phyloP scores from a whole-genome alignment of 2,797 vertebrate species.

The Premnoplex brunnescens region DNA sequence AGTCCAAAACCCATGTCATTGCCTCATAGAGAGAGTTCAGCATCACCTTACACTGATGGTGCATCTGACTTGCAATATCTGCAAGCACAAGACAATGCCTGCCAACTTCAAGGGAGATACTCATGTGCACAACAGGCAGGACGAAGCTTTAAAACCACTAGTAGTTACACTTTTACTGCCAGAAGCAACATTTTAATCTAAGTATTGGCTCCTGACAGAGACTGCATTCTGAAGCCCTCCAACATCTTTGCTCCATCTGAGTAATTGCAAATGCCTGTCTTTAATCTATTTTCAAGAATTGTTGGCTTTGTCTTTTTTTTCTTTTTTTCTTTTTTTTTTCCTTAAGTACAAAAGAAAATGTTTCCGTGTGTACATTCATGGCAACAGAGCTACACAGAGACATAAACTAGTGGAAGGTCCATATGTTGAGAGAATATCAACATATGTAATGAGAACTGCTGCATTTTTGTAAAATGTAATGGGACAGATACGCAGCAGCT shows the following conservation, averaged over 20 bases:
- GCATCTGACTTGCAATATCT: neutral
- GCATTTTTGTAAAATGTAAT: constrained; percentile 36
- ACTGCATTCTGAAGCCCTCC: neutral
- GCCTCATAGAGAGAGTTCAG: neutral
- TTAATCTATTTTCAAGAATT: constrained; percentile 48
- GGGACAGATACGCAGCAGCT: constrained; percentile 63
- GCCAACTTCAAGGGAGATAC: neutral
- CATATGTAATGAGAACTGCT: constrained; percentile 8
- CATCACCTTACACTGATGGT: neutral
- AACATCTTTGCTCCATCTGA: constrained; percentile 57
- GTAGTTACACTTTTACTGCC: constrained; percentile 44
- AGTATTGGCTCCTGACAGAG: constrained; percentile 13
- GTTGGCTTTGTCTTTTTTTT: neutral
- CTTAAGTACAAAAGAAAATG: constrained; percentile 33
- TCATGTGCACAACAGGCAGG: neutral
- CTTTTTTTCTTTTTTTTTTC: neutral
- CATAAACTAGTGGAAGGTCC: constrained; percentile 8
- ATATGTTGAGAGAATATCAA: constrained; percentile 15
- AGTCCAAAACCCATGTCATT: neutral
- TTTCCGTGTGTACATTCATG: neutral
- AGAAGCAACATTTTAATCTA: constrained; percentile 42
- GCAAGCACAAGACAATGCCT: rapidly evolving
- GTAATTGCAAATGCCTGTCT: constrained; percentile 12
- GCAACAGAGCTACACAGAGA: constrained; percentile 21
- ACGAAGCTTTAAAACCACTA: neutral